Base-by-base conservation (phyloP, 1,140 invertebrate species). In the Pogonomyrmex californicus region DNA sequence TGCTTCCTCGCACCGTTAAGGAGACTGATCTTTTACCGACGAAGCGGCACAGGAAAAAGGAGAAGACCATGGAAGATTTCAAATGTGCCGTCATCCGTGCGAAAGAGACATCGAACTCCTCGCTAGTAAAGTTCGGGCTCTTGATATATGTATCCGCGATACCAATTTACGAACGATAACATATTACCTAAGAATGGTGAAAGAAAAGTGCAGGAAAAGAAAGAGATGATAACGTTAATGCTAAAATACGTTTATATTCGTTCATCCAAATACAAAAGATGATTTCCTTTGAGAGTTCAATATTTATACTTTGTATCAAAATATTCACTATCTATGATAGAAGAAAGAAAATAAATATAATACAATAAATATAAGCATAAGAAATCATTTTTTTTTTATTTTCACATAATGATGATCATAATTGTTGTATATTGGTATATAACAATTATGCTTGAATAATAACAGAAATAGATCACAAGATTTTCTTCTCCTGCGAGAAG, bases 41-140 rank as follows among this genome's bases (percentile, higher is more conserved):
- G 83, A 86, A 86, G 23, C 47, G 65, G 63, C 17, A 41, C 12
- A 38, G n/a, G 44, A 60, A 68, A 30, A 76, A 66, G 17, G 60
- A 47, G 33, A 66, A 60, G 56, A 49, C 62, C 83, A 66, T 82
- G 86, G 81, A 86, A 86, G 76, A 86, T 91, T 89, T 92, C 88
- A 91, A 90, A 91, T 88, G 87, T 81, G 85, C 89, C 90, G 89
- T 90, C 73, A 81, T 78, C 85, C 81, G 87, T 77, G 87, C 88
- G 71, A 86, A 78, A 89, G 91, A 86, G 91, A 86, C 88, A 71
- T 71, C 82, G 86, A 73, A 36, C 14, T 62, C 87, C 86, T 91
- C 73, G 70, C 87, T 7, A 36, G 38, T 0, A 12, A 62, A 36
- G 17, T 5, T 60, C 30, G 14, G 47, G 14, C 36, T 23, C 30